Base-by-base conservation (phyloP, 2,888 invertebrate species). In the Phyllotreta cruciferae region DNA sequence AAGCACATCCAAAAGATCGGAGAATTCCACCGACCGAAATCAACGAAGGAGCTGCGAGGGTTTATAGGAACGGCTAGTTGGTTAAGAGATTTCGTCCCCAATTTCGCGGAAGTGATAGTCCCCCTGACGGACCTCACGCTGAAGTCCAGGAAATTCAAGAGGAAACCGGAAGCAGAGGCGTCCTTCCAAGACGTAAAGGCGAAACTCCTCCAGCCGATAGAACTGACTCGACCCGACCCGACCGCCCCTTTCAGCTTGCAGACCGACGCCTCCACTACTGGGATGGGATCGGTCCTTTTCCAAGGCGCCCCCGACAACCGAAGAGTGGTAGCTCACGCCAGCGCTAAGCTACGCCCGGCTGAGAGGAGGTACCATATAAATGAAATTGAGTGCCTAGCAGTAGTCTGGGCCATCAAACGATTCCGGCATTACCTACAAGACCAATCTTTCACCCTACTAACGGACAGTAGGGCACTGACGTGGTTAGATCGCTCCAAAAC, bases 51-150 rank as follows among this genome's bases (percentile, higher is more conserved):
- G 34, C 58, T 73, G 0, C 54, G 65, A 10, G 9, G 44, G 5
- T 74, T 74, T 45, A 47, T 75, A n/a, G 74, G 75, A 0, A 54
- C 68, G 1, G 53, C 64, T n/a, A n/a, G n/a, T n/a, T n/a, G n/a
- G n/a, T n/a, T n/a, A n/a, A n/a, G n/a, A n/a, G n/a, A n/a, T n/a
- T n/a, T n/a, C n/a, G n/a, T n/a, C n/a, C n/a, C n/a, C n/a, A n/a
- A n/a, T n/a, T n/a, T n/a, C n/a, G n/a, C 70, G 0, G 64, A 62
- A 2, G 58, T 69, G 1, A 42, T 69, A 1, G 63, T 67, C 0
- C 74, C 74, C 3, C 56, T 75, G 0, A 73, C 71, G 6, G 66
- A 71, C 34, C 64, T 56, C 0, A 49, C 64, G 6, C 41, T n/a
- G n/a, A n/a, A n/a, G n/a, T n/a, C 49, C 9, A 47, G 34, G 14